Evolutionary conservation across 2,113 vertebrate species (phyloP).

Genomic region (Microtus pennsylvanicus): DNA sequence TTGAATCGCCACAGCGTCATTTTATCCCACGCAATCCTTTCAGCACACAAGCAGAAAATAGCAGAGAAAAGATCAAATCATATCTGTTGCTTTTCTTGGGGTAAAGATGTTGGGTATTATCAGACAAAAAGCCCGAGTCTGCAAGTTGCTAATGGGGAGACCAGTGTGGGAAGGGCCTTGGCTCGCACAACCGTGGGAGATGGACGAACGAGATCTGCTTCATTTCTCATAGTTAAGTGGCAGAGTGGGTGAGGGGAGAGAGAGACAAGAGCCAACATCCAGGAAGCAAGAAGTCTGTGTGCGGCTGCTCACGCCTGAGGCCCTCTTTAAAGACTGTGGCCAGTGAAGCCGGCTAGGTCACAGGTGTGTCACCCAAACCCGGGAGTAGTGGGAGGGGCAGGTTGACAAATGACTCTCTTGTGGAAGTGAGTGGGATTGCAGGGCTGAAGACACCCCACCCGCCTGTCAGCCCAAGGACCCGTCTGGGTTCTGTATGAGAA

Average conservation of each 20-base stretch:
- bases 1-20: background rate
- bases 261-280: background rate
- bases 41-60: background rate
- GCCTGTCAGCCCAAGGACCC: background rate
- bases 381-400: rapidly evolving
- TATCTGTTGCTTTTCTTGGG: background rate
- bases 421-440: rapidly evolving
- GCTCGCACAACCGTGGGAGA: background rate
- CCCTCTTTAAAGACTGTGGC: background rate
- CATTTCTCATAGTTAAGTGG: background rate
- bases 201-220: background rate
- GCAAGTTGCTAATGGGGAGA: background rate
- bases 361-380: background rate
- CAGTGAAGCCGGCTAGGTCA: background rate
- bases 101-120: background rate
- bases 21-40: background rate
- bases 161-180: background rate
- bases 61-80: background rate
- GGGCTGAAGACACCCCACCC: rapidly evolving
- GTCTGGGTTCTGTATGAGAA: background rate
- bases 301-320: background rate
- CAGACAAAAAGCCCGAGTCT: background rate
- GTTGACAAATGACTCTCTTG: background rate
- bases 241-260: background rate
- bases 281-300: background rate